Percentiles rank a stretch among this genome's conserved stretches.
Evolutionary conservation across 2,113 vertebrate species (phyloP).

Genomic region (Dipodomys spectabilis): DNA sequence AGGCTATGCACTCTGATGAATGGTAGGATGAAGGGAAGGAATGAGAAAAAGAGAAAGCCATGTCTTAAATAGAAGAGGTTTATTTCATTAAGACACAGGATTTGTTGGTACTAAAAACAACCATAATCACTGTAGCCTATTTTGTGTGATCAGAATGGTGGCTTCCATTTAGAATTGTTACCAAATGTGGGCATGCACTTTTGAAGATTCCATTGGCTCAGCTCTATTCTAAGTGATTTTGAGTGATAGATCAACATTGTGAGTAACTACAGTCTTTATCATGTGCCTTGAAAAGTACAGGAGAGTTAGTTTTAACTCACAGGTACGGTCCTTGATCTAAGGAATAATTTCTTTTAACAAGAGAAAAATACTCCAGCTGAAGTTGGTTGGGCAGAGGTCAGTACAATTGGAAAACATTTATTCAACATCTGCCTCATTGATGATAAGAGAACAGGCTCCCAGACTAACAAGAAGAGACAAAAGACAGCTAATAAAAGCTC

Average conservation of each 20-base stretch:
- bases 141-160: constrained; percentile 74
- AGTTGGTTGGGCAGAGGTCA: neutral
- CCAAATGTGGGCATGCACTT: neutral
- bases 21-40: too few relatives aligned
- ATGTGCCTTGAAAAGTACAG: constrained; percentile 28
- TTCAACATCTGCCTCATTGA: neutral
- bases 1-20: neutral
- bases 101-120: constrained; percentile 53
- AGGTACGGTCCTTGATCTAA: neutral
- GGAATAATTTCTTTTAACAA: constrained; percentile 41
- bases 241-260: neutral
- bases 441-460: neutral
- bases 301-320: neutral
- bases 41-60: neutral
- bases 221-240: neutral
- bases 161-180: constrained; percentile 60
- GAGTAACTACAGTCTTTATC: neutral
- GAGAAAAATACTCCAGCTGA: neutral
- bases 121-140: constrained; percentile 74
- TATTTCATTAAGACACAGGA: constrained; percentile 77
- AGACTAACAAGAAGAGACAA: neutral
- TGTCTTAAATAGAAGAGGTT: constrained; percentile 78
- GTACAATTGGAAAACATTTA: neutral
- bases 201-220: neutral
- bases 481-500: neutral